Percentiles rank a stretch among this genome's conserved stretches.
Conservation (phyloP, 2,113 vertebrate species). For the Amphiprion ocellaris region DNA sequence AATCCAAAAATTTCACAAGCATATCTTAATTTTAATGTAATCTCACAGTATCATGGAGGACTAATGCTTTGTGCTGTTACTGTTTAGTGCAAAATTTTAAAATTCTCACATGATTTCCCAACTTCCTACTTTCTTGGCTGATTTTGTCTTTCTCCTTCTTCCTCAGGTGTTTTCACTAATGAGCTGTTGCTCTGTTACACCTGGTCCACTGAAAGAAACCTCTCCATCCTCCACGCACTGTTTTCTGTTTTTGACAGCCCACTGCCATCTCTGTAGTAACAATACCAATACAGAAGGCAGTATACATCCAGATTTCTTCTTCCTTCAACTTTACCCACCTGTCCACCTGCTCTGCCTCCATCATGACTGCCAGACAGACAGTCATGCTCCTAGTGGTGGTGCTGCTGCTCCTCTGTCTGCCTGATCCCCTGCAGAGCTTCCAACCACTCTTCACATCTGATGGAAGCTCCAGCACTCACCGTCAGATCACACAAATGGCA, state of each 20-base stretch:
- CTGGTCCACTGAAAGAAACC: background rate
- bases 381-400: background rate
- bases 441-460: conserved; percentile 44
- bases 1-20: no score
- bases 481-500: conserved; percentile 64
- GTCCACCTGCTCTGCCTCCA: rapidly evolving
- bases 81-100: no score
- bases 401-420: conserved; percentile 19
- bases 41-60: no score
- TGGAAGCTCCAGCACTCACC: conserved; percentile 55
- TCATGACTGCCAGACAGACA: conserved; percentile 21
- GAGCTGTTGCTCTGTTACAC: conserved; percentile 3
- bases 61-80: no score
- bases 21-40: no score
- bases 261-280: no score
- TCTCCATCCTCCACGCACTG: background rate
- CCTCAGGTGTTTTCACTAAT: conserved; percentile 34
- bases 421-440: conserved; percentile 45
- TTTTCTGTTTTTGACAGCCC: background rate
- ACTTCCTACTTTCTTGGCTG: background rate
- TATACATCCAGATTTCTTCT: background rate
- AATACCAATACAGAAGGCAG: no score
- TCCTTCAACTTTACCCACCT: background rate
- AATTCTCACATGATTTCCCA: no score
- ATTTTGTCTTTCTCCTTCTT: background rate